Evolutionary conservation across 2,113 vertebrate genomes (phyloP).

Genomic region (Polyodon spathula): DNA sequence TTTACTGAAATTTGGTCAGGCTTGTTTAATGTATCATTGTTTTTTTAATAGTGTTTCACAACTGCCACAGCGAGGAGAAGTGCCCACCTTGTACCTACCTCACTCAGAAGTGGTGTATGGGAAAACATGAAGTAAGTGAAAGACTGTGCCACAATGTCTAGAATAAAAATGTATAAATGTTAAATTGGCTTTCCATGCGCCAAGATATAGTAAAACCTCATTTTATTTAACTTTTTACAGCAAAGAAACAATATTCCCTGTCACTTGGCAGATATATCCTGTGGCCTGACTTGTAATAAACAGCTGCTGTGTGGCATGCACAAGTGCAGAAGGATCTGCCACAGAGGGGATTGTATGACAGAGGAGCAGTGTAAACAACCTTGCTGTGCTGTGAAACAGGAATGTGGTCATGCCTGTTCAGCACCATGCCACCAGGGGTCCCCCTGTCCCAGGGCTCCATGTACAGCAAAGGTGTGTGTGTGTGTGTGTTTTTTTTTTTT

Average conservation of each 20-base stretch:
- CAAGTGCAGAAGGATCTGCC: conserved; percentile 85
- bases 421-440: conserved; percentile 75
- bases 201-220: too few relatives aligned
- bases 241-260: conserved; percentile 93
- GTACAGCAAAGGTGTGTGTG: conserved; percentile 70
- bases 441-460: conserved; percentile 69
- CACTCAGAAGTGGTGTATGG: conserved; percentile 97
- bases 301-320: conserved; percentile 77
- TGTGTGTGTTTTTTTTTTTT: too few relatives aligned
- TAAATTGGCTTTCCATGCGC: not conserved
- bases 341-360: conserved; percentile 77
- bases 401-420: conserved; percentile 83
- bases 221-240: conserved; percentile 43
- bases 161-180: not conserved
- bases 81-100: conserved; percentile 96
- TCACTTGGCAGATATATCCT: conserved; percentile 92
- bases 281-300: conserved; percentile 79
- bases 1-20: conserved; percentile 11
- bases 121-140: conserved; percentile 85
- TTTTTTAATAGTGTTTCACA: conserved; percentile 77
- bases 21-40: not conserved
- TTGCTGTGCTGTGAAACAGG: conserved; percentile 62
- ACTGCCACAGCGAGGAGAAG: conserved; percentile 89
- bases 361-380: conserved; percentile 80
- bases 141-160: too few relatives aligned